phyloP scores from a whole-genome alignment of 2,888 invertebrate genomes.

The Plusia festucae region DNA sequence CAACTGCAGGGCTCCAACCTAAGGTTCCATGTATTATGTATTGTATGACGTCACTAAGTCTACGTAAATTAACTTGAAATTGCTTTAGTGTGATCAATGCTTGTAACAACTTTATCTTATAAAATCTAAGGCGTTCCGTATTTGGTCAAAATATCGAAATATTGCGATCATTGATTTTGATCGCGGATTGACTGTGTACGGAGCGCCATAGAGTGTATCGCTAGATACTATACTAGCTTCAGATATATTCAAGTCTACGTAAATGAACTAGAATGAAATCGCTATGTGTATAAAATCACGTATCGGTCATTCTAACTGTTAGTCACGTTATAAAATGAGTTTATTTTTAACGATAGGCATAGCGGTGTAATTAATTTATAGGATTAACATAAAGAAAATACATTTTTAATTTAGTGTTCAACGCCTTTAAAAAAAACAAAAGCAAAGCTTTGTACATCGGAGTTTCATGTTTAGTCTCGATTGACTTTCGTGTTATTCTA shows the following conservation, averaged over 20 bases:
- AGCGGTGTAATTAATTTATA: no score
- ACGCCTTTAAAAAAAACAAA: constrained; percentile 8
- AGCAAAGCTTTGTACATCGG: background rate
- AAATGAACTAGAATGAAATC: no score
- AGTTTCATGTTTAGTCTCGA: constrained; percentile 14
- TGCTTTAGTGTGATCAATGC: constrained; percentile 4
- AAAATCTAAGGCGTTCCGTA: no score
- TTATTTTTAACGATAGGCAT: background rate
- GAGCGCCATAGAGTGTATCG: no score
- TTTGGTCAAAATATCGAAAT: no score
- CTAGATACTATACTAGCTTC: no score
- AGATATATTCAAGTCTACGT: no score
- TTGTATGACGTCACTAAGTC: background rate
- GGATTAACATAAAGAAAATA: no score
- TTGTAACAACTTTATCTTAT: background rate
- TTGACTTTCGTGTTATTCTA: constrained; percentile 20
- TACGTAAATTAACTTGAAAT: constrained; percentile 4
- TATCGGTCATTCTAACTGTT: background rate
- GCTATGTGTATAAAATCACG: no score
- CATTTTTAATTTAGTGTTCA: constrained; percentile 7
- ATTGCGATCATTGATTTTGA: no score
- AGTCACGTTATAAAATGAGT: background rate
- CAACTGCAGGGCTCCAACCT: background rate
- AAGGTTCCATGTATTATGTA: background rate
- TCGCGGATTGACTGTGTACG: no score